A percentile compares a stretch with the other conserved stretches of the same genome.
Evolutionary conservation across 2,797 vertebrate species (phyloP).

Genomic region (Microchirus variegatus): DNA sequence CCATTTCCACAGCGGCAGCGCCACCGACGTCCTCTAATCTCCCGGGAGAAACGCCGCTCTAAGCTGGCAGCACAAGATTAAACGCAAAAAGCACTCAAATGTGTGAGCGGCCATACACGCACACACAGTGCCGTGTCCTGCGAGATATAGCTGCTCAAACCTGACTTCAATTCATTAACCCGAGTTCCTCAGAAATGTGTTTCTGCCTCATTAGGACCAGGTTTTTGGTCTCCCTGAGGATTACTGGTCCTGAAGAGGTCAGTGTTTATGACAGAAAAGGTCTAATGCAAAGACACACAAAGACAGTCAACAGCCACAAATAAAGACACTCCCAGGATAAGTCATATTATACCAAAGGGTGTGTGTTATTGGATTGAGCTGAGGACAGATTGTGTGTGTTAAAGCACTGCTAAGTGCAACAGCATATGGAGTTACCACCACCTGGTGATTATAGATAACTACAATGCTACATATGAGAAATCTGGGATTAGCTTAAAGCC

Average conservation of each 20-base stretch:
- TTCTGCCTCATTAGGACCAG: too few species aligned
- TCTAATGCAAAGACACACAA: neutral
- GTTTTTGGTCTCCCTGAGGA: too few species aligned
- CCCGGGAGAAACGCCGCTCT: slow-evolving; percentile 48
- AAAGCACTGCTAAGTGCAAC: slow-evolving; percentile 1
- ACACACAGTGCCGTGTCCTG: too few species aligned
- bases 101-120: too few species aligned
- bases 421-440: slow-evolving; percentile 12
- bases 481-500: neutral
- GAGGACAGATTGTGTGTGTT: slow-evolving; percentile 17
- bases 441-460: neutral
- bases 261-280: too few species aligned
- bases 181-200: too few species aligned
- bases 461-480: neutral
- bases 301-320: slow-evolving; percentile 51
- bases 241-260: too few species aligned
- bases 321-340: slow-evolving; percentile 49
- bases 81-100: slow-evolving; percentile 65
- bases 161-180: too few species aligned
- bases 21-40: slow-evolving; percentile 64
- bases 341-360: slow-evolving; percentile 36
- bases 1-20: slow-evolving; percentile 47
- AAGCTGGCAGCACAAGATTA: slow-evolving; percentile 68
- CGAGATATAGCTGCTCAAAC: too few species aligned
- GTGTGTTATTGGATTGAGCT: slow-evolving; percentile 37